Evolutionary conservation across 2,797 vertebrate species (phyloP).

Genomic region (Oreochromis grahami): DNA sequence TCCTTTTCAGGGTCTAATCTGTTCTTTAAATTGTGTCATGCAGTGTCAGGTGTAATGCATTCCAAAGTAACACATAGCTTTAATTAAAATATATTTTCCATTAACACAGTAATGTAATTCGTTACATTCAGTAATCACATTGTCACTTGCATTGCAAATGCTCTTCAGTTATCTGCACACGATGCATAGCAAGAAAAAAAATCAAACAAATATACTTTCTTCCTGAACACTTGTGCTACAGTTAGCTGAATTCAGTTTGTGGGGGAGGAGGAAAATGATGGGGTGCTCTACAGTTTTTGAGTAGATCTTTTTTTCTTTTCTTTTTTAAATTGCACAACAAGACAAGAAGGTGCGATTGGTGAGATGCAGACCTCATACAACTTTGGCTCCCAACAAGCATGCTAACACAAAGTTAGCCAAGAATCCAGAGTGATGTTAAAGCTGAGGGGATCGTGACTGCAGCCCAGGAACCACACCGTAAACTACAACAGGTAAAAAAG

Average conservation of each 20-base stretch:
- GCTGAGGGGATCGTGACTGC: not conserved
- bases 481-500: not conserved
- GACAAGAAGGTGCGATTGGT: not conserved
- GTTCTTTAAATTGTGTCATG: too few species aligned
- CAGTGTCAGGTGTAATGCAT: too few species aligned
- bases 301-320: accelerated
- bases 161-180: too few species aligned
- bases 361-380: not conserved
- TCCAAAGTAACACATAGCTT: too few species aligned
- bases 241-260: not conserved
- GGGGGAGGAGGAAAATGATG: not conserved
- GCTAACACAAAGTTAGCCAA: not conserved
- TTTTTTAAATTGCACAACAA: not conserved
- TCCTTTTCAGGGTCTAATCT: too few species aligned
- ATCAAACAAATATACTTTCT: not conserved
- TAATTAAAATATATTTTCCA: too few species aligned
- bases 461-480: not conserved
- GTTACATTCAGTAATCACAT: too few species aligned
- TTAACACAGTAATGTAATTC: too few species aligned
- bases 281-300: not conserved
- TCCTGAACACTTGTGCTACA: not conserved
- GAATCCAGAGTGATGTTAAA: not conserved
- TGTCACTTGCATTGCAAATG: too few species aligned
- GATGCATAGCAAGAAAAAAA: too few species aligned
- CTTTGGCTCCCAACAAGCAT: not conserved